These are phyloP conservation scores for Pecten maximus DNA, from an alignment of 2,888 invertebrate species.

Conservation along the genomic window DNA sequence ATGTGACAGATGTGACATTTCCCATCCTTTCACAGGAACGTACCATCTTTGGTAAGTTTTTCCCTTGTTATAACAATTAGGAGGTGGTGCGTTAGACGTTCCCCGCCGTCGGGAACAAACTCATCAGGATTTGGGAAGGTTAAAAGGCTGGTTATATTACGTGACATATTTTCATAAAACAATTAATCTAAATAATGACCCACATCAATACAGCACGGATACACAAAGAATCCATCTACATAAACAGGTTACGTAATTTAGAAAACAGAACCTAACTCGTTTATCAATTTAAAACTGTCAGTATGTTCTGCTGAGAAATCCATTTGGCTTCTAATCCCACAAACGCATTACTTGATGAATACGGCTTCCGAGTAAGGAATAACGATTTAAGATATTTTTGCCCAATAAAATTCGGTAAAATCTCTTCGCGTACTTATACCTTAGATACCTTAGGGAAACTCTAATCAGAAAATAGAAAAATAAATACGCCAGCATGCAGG, in stretches of 20 bases:
- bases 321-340: not conserved
- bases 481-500: not conserved
- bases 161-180: not conserved
- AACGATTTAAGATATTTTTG: constrained; percentile 28
- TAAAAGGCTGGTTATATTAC: not conserved
- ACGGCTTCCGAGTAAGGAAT: not conserved
- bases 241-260: not conserved
- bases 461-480: not conserved
- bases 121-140: not conserved
- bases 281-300: constrained; percentile 27
- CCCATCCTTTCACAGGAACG: no score
- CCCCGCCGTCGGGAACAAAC: no score
- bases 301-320: not conserved
- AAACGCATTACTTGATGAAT: constrained; percentile 26
- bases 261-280: not conserved
- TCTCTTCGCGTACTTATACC: not conserved
- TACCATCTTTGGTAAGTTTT: no score
- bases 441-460: not conserved
- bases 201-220: not conserved
- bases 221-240: not conserved
- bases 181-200: not conserved
- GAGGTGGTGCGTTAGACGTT: no score
- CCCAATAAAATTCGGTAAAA: constrained; percentile 23
- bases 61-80: no score
- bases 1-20: no score